These are phyloP conservation scores for Phataginus tricuspis DNA, from an alignment of 2,797 vertebrate species.

Conservation along the genomic window DNA sequence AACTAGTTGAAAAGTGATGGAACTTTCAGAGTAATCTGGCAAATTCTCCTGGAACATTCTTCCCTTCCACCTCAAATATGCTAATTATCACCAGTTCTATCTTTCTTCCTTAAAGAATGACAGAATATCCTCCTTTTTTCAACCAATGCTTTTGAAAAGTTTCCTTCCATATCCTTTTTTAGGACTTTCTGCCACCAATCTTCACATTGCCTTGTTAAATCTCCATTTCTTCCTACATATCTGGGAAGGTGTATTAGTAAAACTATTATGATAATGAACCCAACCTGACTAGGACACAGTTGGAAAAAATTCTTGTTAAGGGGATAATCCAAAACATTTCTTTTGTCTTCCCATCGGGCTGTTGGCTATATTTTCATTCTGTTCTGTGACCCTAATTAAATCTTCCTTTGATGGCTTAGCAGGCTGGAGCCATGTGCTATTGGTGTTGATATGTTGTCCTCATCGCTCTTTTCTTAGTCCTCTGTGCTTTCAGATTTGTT, in stretches of 20 bases:
- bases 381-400: background rate
- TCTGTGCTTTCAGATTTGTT: background rate
- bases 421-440: background rate
- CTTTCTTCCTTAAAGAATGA: slow-evolving; percentile 1
- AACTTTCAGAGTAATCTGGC: slow-evolving; percentile 62
- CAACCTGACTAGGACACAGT: background rate
- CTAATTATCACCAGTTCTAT: slow-evolving; percentile 11
- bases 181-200: background rate
- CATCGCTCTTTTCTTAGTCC: background rate
- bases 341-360: background rate
- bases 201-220: background rate
- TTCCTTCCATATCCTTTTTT: background rate
- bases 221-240: background rate
- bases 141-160: background rate
- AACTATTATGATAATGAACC: background rate
- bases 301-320: background rate
- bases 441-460: background rate
- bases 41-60: slow-evolving; percentile 59
- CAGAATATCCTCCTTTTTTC: background rate
- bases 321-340: background rate
- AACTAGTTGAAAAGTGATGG: slow-evolving; percentile 59
- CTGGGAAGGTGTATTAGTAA: background rate
- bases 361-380: slow-evolving; percentile 8
- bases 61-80: slow-evolving; percentile 12
- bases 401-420: background rate